phyloP scores from a whole-genome alignment of 2,113 vertebrate species.

The Ranitomeya imitator region DNA sequence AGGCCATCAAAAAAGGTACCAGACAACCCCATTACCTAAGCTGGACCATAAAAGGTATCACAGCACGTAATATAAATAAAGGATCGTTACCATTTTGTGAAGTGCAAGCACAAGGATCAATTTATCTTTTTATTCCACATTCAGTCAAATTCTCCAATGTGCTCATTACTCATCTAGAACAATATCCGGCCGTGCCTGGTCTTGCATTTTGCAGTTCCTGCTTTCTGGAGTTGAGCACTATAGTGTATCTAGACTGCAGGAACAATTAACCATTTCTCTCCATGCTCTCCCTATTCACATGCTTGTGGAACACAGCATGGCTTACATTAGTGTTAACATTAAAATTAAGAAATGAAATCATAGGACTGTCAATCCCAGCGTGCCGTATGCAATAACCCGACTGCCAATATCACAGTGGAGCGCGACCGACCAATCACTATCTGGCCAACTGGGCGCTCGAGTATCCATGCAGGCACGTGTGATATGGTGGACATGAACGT shows the following conservation, averaged over 20 bases:
- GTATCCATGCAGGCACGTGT: slow-evolving; percentile 24
- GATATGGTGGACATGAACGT: neutral
- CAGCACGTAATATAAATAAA: too few relatives aligned
- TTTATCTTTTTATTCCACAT: too few relatives aligned
- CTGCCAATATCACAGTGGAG: neutral
- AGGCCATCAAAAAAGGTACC: too few relatives aligned
- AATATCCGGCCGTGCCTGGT: too few relatives aligned
- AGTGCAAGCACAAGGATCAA: too few relatives aligned
- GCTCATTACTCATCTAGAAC: neutral
- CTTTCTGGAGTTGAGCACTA: neutral
- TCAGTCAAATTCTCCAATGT: neutral
- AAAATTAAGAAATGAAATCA: neutral
- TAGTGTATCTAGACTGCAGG: neutral
- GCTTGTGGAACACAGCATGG: neutral
- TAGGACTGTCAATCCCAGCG: slow-evolving; percentile 15
- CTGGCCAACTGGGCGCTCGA: neutral
- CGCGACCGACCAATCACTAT: neutral
- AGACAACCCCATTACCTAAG: too few relatives aligned
- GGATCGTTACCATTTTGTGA: too few relatives aligned
- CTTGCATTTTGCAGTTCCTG: neutral
- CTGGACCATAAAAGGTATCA: too few relatives aligned
- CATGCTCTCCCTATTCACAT: neutral
- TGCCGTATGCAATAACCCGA: neutral
- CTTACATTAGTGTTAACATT: neutral
- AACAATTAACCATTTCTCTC: neutral